Base-by-base conservation (phyloP, 2,888 invertebrate species). In the Melieria crassipennis region DNA sequence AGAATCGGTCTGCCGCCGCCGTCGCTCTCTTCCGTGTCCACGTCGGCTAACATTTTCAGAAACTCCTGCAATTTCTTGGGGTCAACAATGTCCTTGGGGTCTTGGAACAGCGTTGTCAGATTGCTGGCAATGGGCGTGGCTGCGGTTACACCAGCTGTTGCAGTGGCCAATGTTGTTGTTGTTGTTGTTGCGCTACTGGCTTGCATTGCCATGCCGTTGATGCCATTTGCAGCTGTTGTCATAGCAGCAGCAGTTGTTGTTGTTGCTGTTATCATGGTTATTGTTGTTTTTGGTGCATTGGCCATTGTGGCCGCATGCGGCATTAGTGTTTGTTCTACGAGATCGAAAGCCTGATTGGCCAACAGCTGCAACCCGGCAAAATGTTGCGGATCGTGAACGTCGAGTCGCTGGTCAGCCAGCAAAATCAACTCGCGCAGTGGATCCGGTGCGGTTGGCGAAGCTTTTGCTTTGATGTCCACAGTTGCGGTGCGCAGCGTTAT, bases 341-440 rank as follows among this genome's bases (percentile, higher is more conserved):
- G 82, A 78, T 91, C 88, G 0, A 91, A 90, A 0, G 92, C 92
- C 72, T 90, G 89, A 57, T 87, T 86, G 0, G 92, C 93, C 74
- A 92, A 83, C 45, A 87, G 86, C 76, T 88, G 89, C 47, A 92
- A 80, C 47, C 89, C 88, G 4, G 88, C 86, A 76, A 81, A 82
- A 72, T 82, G 82, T 46, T 83, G 83, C 5, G 84, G 83, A 79
- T 84, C 84, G 55, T 82, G 78, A 4, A 79, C 74, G 6, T 82
- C 83, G 3, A 80, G 81, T 0, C 77, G 76, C 13, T 85, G 86
- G 75, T 91, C 90, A 0, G 90, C 88, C 78, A 90, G 86, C 7
- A 90, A 80, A 43, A 93, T 89, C 45, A 93, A 85, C 79, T 92
- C 92, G 52, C 90, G 87, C 42, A 93, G 83, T 11, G 91, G 92